Base-by-base conservation (phyloP, 2,113 vertebrate genomes). In the Tichodroma muraria region DNA sequence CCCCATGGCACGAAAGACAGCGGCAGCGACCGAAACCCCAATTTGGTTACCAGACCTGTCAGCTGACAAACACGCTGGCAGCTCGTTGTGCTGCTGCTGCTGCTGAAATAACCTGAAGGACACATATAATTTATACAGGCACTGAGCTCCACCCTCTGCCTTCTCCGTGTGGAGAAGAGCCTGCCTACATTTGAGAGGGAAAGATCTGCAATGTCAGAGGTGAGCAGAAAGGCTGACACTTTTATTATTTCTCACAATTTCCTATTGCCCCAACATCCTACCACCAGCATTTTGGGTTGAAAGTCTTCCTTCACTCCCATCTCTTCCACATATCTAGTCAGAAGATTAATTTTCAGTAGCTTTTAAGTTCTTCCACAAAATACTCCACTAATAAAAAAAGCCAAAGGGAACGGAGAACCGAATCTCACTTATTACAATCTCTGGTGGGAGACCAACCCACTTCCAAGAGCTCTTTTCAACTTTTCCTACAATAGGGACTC, bases 41-140 rank as follows among this genome's bases (percentile, higher is more conserved):
- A 24, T 40, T 64, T 85, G 91, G 78, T n/a, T 69, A 86, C 85
- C 78, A 95, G 89, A 87, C 45, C 82, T 33, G 89, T 90, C 93
- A 96, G 79, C 96, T 93, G 92, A 90, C 92, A 92, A 93, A 87
- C 73, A 65, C 75, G 6, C 68, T 54, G 64, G 63, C 79, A 17
- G 92, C 88, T 94, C 92, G 89, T 89, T 93, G 91, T 69, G 83
- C 69, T 84, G 70, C 69, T 90, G 69, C 69, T 90, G 79, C 79
- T 69, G 78, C 80, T 93, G 91, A 88, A 90, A 90, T 44, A 91
- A 93, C 91, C 75, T 88, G 95, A 96, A 85, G 69, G 72, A 89
- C 87, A 95, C 89, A 89, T 92, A 95, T 95, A 94, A 97, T 97
- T 95, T 97, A 97, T 96, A 94, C 47, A 71, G 54, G 54, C 2